A percentile compares a stretch with the other conserved stretches of the same genome.
phyloP scores from a whole-genome alignment of 1,140 invertebrate species.

The Antheraea pernyi region DNA sequence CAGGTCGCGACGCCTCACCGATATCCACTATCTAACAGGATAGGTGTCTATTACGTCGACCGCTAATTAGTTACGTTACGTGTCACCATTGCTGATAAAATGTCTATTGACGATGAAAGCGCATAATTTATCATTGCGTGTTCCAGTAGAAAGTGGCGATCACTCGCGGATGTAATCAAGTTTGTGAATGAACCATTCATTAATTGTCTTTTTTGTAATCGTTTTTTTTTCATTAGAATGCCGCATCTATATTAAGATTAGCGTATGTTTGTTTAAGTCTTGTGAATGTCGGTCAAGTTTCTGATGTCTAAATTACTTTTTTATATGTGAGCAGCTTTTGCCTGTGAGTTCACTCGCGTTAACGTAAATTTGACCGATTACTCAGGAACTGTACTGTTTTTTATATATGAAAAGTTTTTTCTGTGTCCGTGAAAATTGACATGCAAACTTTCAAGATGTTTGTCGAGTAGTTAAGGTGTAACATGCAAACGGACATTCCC shows the following conservation, averaged over 20 bases:
- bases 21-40: slow-evolving; percentile 24
- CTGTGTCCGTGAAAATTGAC: too few relatives aligned
- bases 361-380: too few relatives aligned
- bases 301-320: too few relatives aligned
- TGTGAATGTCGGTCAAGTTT: too few relatives aligned
- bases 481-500: too few relatives aligned
- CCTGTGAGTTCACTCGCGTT: too few relatives aligned
- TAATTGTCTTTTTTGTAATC: not conserved
- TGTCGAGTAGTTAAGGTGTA: too few relatives aligned
- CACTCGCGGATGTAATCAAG: slow-evolving; percentile 10
- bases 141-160: slow-evolving; percentile 7
- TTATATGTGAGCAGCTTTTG: too few relatives aligned
- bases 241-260: not conserved
- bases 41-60: slow-evolving; percentile 19
- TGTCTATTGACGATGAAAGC: slow-evolving; percentile 13
- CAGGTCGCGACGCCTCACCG: slow-evolving; percentile 23
- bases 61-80: slow-evolving; percentile 25
- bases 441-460: too few relatives aligned
- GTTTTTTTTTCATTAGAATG: not conserved
- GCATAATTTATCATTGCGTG: slow-evolving; percentile 7
- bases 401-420: too few relatives aligned
- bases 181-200: slow-evolving; percentile 2
- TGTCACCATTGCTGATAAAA: slow-evolving; percentile 4
- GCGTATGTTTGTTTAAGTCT: not conserved
- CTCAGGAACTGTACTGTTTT: too few relatives aligned